Evolutionary conservation across 2,888 invertebrate species (phyloP), one percentile per base, ranked within the genome.

Genomic region (Criorhina ranunculi): DNA sequence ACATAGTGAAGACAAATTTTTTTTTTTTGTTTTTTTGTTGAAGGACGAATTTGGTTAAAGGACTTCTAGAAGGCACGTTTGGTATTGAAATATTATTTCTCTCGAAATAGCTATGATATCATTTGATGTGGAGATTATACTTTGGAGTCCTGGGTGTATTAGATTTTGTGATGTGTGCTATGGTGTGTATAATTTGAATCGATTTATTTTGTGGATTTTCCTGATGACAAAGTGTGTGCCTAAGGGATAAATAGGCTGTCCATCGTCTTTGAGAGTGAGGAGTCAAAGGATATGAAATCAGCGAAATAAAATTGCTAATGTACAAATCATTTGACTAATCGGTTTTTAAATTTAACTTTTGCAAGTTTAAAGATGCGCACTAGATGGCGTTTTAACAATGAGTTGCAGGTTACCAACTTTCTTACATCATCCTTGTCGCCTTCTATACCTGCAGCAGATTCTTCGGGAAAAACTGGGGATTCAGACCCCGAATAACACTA

Each of bases 91-190:
- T 44, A 44, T 44, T 44, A 17, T 7, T 44, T 17, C 12, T 7
- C 44, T 49, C 11, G 24, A 49, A 49, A 49, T 49, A 49, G 19
- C 49, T 24, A 49, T 49, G 53, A 15, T 33, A 53, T 33, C 53
- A 53, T 33, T 15, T 15, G 15, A 24, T 24, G 33, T 15, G 15
- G 33, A 15, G 12, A 33, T 17, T 33, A 33, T n/a, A 53, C 17
- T 24, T 49, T 0, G 5, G 24, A 24, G 49, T 35, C 35, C 35
- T 35, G 49, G 11, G 49, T 49, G 19, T 49, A 3, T 17, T 8
- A 17, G 8, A 17, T 44, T 44, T 29, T 31, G 11, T 19, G 51
- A 51, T 11, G 53, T 53, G 31, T 7, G 31, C 33, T 9, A 33
- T 53, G 33, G 33, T n/a, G 53, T 53, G 15, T 53, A 8, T n/a